Evolutionary conservation across 2,888 invertebrate genomes (phyloP).

Genomic region (Drosophila meridiana): DNA sequence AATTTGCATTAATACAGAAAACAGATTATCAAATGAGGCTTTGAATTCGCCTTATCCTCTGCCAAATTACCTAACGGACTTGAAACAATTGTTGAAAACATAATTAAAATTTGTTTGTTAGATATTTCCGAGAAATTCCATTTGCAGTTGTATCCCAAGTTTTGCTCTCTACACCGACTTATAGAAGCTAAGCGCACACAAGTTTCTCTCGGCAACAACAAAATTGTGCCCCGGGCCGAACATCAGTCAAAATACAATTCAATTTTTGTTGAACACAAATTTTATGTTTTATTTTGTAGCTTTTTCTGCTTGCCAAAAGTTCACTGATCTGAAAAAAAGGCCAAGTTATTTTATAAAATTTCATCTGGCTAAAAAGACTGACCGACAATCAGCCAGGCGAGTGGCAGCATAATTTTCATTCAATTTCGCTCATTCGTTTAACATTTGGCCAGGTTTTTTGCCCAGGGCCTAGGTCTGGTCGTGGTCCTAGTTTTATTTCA

Average conservation of each 20-base stretch:
- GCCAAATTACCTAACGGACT: not conserved
- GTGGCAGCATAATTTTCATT: conserved; percentile 77
- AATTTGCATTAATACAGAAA: not conserved
- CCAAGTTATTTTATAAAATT: conserved; percentile 76
- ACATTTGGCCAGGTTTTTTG: conserved; percentile 45
- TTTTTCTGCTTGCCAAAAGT: conserved; percentile 45
- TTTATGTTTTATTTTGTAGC: conserved; percentile 39
- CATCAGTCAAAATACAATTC: conserved; percentile 76
- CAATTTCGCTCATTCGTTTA: conserved; percentile 75
- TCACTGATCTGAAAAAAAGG: conserved; percentile 79
- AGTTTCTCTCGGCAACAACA: conserved; percentile 8
- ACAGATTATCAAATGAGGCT: not conserved
- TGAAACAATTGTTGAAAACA: not conserved
- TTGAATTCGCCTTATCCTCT: not conserved
- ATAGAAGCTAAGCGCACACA: not conserved
- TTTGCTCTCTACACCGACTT: conserved; percentile 1
- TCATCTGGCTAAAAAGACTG: conserved; percentile 47
- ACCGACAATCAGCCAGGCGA: conserved; percentile 33
- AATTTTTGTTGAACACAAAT: conserved; percentile 67
- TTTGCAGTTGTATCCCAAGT: conserved; percentile 23
- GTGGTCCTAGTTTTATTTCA: not conserved
- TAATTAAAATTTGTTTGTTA: conserved; percentile 30
- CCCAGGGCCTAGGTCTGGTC: conserved; percentile 13
- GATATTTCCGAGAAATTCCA: not conserved
- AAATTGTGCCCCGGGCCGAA: conserved; percentile 34